Percentiles rank a stretch among this genome's conserved stretches.
Conservation (phyloP, 37 sponge, comb jelly and placozoan genomes). For the Geodia barretti region DNA sequence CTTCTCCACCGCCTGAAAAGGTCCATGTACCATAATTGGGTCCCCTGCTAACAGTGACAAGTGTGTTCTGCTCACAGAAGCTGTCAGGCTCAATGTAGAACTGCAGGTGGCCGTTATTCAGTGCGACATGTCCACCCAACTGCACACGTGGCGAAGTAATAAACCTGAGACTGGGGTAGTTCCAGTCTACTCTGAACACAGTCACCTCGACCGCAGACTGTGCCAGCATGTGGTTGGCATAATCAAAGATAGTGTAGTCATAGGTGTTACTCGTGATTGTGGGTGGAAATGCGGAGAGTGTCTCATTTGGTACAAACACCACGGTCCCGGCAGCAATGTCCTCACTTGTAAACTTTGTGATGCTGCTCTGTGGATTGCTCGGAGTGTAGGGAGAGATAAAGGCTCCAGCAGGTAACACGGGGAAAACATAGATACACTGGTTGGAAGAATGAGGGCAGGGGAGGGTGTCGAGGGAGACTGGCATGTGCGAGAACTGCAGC, state of each 20-base stretch:
- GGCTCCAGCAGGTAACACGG: background rate
- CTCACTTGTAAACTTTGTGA: slow-evolving; percentile 25
- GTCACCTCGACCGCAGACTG: background rate
- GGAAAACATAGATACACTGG: background rate
- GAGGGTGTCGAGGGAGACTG: background rate
- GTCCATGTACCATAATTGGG: background rate
- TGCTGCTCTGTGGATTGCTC: background rate
- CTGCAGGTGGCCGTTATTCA: background rate
- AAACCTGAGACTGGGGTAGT: slow-evolving; percentile 7
- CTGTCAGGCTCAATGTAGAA: background rate
- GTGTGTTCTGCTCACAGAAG: background rate
- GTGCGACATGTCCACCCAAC: slow-evolving; percentile 9
- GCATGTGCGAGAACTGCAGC: background rate
- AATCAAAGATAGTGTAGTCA: slow-evolving; percentile 23
- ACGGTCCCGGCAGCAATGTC: slow-evolving; percentile 8
- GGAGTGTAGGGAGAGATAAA: background rate
- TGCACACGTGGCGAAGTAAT: slow-evolving; percentile 1
- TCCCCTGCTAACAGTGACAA: background rate
- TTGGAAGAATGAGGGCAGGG: background rate
- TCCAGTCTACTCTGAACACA: background rate
- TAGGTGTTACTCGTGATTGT: too few relatives aligned
- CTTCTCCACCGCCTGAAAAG: background rate
- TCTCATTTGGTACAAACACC: slow-evolving; percentile 10
- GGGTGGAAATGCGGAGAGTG: too few relatives aligned
- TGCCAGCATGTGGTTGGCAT: slow-evolving; percentile 9